phyloP scores from a whole-genome alignment of 2,113 vertebrate species.

The Capreolus pygargus region DNA sequence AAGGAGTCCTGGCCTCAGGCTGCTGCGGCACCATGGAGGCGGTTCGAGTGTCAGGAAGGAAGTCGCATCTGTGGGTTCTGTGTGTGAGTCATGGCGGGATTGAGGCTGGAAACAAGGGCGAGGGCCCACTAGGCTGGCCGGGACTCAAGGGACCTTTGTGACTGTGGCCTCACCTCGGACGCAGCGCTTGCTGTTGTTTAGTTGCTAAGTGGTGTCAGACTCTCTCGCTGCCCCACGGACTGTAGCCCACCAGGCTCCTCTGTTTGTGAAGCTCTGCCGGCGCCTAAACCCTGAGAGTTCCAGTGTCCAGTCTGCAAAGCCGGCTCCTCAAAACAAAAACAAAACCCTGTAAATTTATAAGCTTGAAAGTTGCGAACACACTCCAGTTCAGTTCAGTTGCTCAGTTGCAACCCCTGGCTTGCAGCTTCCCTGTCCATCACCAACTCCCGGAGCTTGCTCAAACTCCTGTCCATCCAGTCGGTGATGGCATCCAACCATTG shows the following conservation, averaged over 20 bases:
- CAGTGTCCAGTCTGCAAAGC: background rate
- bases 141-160: background rate
- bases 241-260: background rate
- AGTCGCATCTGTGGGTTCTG: fast-evolving
- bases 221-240: background rate
- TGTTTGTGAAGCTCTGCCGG: background rate
- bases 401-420: background rate
- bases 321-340: background rate
- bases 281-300: background rate
- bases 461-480: background rate
- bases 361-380: background rate
- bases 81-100: fast-evolving
- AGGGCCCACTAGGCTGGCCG: background rate
- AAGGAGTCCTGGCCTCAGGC: background rate
- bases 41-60: background rate
- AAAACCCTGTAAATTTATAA: background rate
- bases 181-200: background rate
- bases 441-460: background rate
- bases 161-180: background rate
- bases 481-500: background rate
- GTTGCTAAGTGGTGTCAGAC: background rate
- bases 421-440: background rate
- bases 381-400: background rate
- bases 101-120: background rate
- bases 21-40: background rate